phyloP scores from a whole-genome alignment of 37 sponge, comb jelly and placozoan species.

The Hormiphora californensis region DNA sequence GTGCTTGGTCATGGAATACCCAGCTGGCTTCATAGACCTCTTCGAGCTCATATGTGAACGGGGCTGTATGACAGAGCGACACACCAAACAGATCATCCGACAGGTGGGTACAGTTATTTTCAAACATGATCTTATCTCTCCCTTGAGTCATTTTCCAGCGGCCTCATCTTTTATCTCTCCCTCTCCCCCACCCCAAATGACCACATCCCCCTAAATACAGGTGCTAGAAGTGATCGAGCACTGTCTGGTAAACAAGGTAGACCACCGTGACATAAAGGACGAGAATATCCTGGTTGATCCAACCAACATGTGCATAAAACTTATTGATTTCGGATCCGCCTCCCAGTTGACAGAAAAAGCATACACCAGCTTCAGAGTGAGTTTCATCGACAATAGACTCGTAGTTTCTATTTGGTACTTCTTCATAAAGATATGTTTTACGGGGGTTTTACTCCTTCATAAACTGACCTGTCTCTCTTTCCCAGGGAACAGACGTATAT shows the following conservation, averaged over 20 bases:
- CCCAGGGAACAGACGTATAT: not conserved
- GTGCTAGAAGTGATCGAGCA: slow-evolving; percentile 8
- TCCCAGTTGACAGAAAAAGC: slow-evolving; percentile 19
- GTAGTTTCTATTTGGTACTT: too few species aligned
- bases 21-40: not conserved
- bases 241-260: not conserved
- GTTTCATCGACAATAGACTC: too few species aligned
- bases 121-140: not conserved
- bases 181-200: not conserved
- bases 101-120: not conserved
- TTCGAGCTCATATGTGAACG: slow-evolving; percentile 18
- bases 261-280: slow-evolving; percentile 21
- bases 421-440: too few species aligned
- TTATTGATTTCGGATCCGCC: slow-evolving; percentile 36
- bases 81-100: slow-evolving; percentile 23
- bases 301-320: not conserved
- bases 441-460: too few species aligned
- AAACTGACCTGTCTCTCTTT: not conserved
- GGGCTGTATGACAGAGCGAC: not conserved
- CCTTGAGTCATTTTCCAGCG: not conserved
- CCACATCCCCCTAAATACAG: not conserved
- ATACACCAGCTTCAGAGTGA: not conserved
- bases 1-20: slow-evolving; percentile 42
- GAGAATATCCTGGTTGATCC: slow-evolving; percentile 15
- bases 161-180: not conserved